Conservation (phyloP, 2,888 invertebrate species). For the Nycteola revayana region DNA sequence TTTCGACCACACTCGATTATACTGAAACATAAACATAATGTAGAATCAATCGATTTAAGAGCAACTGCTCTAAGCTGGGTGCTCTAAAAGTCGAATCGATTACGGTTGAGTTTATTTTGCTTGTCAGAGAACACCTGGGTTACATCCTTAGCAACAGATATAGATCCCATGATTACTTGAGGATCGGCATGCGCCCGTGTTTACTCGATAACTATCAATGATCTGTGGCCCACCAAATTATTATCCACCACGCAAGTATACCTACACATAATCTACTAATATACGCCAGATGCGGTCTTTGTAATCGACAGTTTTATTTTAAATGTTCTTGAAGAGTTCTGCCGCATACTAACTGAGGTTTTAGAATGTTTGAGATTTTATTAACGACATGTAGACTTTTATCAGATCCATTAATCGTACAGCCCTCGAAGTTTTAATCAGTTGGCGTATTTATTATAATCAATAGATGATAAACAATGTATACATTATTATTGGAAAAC, state of each 20-base stretch:
- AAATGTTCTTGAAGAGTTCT: constrained; percentile 16
- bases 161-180: constrained; percentile 67
- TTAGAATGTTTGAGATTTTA: background rate
- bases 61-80: constrained; percentile 62
- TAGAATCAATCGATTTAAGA: constrained; percentile 49
- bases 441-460: too few species aligned
- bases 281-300: constrained; percentile 31
- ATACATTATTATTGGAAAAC: too few species aligned
- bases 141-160: constrained; percentile 66
- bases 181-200: constrained; percentile 41
- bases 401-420: too few species aligned
- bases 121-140: constrained; percentile 71
- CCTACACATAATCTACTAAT: constrained; percentile 25
- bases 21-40: constrained; percentile 51
- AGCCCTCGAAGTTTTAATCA: too few species aligned
- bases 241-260: constrained; percentile 29
- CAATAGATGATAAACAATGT: too few species aligned
- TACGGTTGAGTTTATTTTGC: constrained; percentile 73
- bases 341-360: background rate
- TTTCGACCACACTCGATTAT: constrained; percentile 47
- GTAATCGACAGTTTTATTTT: constrained; percentile 26
- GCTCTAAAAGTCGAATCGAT: constrained; percentile 71
- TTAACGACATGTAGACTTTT: background rate
- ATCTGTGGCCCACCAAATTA: constrained; percentile 43
- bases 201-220: constrained; percentile 53